A percentile compares a stretch with the other conserved stretches of the same genome.
phyloP scores from a whole-genome alignment of 2,797 vertebrate genomes.

The Gorsachius magnificus region DNA sequence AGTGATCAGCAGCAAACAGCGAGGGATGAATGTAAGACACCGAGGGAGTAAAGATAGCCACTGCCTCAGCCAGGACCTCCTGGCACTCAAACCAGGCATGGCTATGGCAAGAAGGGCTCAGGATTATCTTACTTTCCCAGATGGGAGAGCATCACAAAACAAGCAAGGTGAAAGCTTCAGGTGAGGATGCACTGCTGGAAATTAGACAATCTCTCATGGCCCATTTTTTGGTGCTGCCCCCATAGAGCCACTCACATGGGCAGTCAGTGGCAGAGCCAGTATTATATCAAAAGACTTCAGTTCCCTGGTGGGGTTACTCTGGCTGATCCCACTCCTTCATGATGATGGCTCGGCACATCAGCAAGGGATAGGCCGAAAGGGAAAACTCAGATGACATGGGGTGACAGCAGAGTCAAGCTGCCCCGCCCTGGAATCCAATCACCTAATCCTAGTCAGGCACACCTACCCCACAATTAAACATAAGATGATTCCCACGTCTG shows the following conservation, averaged over 20 bases:
- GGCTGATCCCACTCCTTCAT: neutral
- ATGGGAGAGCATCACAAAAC: neutral
- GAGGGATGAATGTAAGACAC: neutral
- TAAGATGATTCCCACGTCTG: neutral
- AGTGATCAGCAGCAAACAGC: neutral
- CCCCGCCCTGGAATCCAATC: neutral
- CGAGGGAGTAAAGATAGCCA: neutral
- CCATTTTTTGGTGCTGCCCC: neutral
- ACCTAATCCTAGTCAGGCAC: neutral
- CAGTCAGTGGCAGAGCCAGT: neutral
- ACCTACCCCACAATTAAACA: neutral
- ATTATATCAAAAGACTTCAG: neutral
- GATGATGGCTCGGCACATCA: neutral
- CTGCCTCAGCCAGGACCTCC: neutral
- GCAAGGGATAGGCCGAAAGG: neutral
- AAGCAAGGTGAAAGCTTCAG: neutral
- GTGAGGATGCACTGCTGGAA: neutral
- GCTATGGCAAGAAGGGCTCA: neutral
- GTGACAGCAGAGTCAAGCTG: neutral
- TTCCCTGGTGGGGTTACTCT: neutral
- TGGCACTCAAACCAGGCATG: fast-evolving
- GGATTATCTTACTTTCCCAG: neutral
- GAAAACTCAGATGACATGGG: neutral
- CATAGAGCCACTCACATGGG: neutral
- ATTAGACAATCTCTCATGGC: neutral